These are phyloP conservation scores for Ischnura elegans DNA, from an alignment of 2,888 invertebrate genomes.

Conservation along the genomic window DNA sequence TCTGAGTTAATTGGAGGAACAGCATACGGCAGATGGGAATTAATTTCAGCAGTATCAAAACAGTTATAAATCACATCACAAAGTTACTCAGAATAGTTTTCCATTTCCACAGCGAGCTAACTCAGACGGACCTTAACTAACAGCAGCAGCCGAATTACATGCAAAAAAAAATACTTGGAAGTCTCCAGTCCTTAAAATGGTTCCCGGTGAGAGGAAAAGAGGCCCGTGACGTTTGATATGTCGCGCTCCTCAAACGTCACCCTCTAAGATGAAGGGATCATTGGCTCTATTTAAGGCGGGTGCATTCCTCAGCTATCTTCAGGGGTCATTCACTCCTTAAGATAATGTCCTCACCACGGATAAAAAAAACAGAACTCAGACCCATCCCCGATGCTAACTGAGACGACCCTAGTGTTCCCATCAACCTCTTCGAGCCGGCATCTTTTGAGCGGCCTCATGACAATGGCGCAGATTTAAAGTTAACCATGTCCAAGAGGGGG, in stretches of 20 bases:
- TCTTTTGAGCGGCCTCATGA: constrained; percentile 7
- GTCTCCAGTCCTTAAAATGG: not conserved
- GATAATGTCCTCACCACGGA: constrained; percentile 11
- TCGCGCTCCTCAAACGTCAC: not conserved
- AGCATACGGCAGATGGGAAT: too few relatives aligned
- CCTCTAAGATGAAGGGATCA: not conserved
- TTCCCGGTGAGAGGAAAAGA: not conserved
- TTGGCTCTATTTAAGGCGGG: constrained; percentile 28
- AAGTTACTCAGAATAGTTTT: too few relatives aligned
- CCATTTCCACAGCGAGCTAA: too few relatives aligned
- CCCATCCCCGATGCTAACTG: not conserved
- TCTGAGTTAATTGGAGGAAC: too few relatives aligned
- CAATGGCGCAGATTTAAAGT: constrained; percentile 50
- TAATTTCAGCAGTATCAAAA: too few relatives aligned
- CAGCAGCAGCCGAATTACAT: too few relatives aligned
- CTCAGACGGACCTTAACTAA: too few relatives aligned
- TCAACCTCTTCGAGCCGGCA: not conserved
- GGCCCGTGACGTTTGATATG: not conserved
- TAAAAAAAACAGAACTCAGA: not conserved
- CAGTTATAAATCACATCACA: too few relatives aligned
- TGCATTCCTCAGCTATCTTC: not conserved
- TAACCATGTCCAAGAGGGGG: not conserved
- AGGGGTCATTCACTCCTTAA: constrained; percentile 57
- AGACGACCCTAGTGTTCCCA: not conserved
- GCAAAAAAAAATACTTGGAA: not conserved